Conservation (phyloP, 1,140 invertebrate genomes). For the Cydia splendana region DNA sequence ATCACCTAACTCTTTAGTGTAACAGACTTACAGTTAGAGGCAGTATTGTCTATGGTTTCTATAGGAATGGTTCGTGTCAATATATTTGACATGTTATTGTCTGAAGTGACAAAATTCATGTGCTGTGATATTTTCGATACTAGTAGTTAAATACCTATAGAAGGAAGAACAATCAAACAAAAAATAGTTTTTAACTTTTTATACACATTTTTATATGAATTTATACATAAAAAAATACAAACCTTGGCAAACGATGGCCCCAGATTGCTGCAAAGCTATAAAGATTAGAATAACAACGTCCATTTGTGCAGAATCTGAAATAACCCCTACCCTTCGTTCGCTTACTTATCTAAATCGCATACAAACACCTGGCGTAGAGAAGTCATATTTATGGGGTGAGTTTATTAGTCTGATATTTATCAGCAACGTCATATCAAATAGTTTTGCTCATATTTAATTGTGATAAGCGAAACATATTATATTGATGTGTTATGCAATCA, state of each 20-base stretch:
- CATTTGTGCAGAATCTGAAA: conserved; percentile 27
- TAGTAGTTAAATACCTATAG: too few species aligned
- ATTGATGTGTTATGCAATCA: too few species aligned
- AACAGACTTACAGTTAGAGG: too few species aligned
- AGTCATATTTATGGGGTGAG: conserved; percentile 1
- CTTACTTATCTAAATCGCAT: conserved; percentile 22
- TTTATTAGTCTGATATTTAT: conserved; percentile 9
- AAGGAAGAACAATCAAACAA: too few species aligned
- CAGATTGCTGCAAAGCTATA: not conserved
- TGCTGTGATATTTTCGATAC: too few species aligned
- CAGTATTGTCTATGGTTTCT: too few species aligned
- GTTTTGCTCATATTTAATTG: not conserved
- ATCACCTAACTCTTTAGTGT: too few species aligned
- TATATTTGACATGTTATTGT: too few species aligned
- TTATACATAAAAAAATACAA: not conserved
- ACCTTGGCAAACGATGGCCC: not conserved
- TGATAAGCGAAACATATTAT: not conserved
- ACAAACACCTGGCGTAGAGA: conserved; percentile 22
- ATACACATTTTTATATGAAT: not conserved
- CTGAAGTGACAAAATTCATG: too few species aligned
- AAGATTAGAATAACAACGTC: conserved; percentile 20
- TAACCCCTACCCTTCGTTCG: conserved; percentile 16
- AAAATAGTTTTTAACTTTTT: too few species aligned
- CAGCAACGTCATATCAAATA: not conserved
- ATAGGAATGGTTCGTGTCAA: too few species aligned